These are phyloP conservation scores for Hydrotaea diabolus DNA, from an alignment of 2,888 invertebrate genomes.

Conservation along the genomic window DNA sequence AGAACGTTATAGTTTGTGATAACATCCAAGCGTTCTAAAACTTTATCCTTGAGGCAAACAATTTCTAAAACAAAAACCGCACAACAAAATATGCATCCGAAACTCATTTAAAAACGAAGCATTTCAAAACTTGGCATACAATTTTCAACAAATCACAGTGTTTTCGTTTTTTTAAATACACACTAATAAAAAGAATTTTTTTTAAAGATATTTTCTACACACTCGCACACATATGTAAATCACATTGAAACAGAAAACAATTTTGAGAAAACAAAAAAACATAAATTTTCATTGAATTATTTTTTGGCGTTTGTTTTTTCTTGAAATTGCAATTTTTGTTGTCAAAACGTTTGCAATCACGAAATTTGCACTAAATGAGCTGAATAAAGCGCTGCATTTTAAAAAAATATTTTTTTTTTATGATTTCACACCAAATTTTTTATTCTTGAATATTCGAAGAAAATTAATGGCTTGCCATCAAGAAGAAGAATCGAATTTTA, in stretches of 20 bases:
- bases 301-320: too few relatives aligned
- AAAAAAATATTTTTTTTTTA: too few relatives aligned
- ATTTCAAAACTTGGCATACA: constrained; percentile 35
- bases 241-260: background rate
- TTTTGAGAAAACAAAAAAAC: too few relatives aligned
- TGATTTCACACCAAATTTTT: background rate
- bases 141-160: background rate
- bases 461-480: background rate
- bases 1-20: too few relatives aligned
- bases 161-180: too few relatives aligned
- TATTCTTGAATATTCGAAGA: constrained; percentile 12
- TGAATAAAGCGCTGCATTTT: too few relatives aligned
- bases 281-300: too few relatives aligned
- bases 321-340: too few relatives aligned
- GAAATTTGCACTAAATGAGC: too few relatives aligned
- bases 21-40: background rate
- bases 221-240: background rate
- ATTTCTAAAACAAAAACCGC: background rate
- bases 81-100: background rate
- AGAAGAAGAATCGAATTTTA: background rate
- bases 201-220: background rate
- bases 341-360: too few relatives aligned
- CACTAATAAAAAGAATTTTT: background rate
- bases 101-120: background rate
- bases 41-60: background rate